phyloP scores from a whole-genome alignment of 2,113 vertebrate species.

The Poeciliopsis occidentalis region DNA sequence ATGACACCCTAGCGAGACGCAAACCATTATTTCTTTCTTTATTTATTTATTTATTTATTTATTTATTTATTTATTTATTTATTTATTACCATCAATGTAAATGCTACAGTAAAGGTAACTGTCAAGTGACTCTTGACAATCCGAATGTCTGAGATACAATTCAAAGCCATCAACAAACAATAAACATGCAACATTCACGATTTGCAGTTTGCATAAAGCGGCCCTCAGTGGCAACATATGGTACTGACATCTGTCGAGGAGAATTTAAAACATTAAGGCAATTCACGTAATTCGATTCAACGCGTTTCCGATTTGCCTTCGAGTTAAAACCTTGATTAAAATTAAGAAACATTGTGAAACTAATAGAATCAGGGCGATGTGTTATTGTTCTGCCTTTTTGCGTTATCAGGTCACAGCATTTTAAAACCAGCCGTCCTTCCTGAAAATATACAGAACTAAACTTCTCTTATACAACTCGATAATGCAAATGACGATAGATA shows the following conservation, averaged over 20 bases:
- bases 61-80: background rate
- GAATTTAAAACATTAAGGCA: no score
- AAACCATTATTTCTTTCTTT: background rate
- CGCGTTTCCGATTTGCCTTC: no score
- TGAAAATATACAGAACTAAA: no score
- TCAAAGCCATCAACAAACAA: background rate
- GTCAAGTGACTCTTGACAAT: background rate
- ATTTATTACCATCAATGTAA: background rate
- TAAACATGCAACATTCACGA: background rate
- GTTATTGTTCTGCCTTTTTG: no score
- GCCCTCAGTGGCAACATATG: conserved; percentile 32
- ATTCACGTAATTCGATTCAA: no score
- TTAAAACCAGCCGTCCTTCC: no score
- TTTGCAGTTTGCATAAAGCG: conserved; percentile 34
- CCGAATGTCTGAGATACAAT: background rate
- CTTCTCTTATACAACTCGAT: no score
- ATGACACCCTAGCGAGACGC: background rate
- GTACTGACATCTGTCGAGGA: conserved; percentile 9
- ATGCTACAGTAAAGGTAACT: background rate
- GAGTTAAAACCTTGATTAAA: no score
- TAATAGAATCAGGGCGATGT: no score
- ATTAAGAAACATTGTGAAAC: no score
- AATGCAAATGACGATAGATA: no score
- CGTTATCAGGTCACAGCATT: no score
- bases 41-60: background rate